Percentiles rank a stretch among this genome's conserved stretches.
phyloP scores from a whole-genome alignment of 2,888 invertebrate species.

The Dryobota labecula region DNA sequence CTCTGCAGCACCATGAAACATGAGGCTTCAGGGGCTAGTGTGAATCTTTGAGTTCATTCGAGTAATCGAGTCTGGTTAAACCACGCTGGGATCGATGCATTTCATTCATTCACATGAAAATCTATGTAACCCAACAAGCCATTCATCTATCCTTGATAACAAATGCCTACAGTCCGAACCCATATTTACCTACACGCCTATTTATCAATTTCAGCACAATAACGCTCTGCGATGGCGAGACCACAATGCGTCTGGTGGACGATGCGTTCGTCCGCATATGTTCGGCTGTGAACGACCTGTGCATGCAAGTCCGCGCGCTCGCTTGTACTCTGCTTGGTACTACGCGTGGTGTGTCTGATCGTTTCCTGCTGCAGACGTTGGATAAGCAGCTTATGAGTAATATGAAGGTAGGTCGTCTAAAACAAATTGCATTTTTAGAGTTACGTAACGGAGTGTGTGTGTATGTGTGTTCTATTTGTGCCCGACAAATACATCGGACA shows the following conservation, averaged over 20 bases:
- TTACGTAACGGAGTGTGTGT: too few relatives aligned
- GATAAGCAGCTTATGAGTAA: constrained; percentile 99
- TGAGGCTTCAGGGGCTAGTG: too few relatives aligned
- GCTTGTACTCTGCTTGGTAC: constrained; percentile 96
- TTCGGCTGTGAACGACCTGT: constrained; percentile 97
- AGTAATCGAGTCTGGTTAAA: too few relatives aligned
- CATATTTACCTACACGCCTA: neutral
- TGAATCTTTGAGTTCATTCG: too few relatives aligned
- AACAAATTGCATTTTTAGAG: neutral
- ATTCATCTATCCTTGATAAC: neutral
- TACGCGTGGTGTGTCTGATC: constrained; percentile 96
- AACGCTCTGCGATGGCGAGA: constrained; percentile 93
- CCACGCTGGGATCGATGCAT: too few relatives aligned
- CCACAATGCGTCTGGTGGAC: constrained; percentile 97
- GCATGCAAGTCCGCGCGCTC: constrained; percentile 95
- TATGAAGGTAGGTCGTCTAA: constrained; percentile 91
- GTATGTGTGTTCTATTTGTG: too few relatives aligned
- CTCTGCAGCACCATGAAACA: too few relatives aligned
- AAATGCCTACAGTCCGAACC: neutral
- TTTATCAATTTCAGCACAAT: constrained; percentile 89
- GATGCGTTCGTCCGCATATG: constrained; percentile 99
- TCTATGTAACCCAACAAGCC: neutral
- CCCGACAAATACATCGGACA: too few relatives aligned
- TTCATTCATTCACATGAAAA: too few relatives aligned
- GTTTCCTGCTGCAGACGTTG: constrained; percentile 98